phyloP scores from a whole-genome alignment of 2,888 invertebrate species.

The Scaptomyza tumidula region DNA sequence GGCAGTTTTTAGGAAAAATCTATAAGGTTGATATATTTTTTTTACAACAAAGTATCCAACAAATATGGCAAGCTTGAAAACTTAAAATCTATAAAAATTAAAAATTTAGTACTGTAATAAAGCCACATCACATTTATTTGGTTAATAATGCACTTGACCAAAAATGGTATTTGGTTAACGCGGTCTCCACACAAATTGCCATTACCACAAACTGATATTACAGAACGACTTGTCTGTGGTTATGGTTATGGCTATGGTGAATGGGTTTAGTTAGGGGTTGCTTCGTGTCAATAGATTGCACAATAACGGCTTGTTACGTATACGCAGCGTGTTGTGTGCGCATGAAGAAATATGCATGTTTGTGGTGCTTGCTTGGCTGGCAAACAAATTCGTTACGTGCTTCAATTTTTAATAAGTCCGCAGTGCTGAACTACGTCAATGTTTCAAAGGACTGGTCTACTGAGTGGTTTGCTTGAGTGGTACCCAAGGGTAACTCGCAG shows the following conservation, averaged over 20 bases:
- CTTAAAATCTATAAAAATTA: background rate
- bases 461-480: background rate
- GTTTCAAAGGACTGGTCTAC: background rate
- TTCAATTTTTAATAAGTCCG: conserved; percentile 55
- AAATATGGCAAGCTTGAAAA: too few species aligned
- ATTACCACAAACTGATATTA: conserved; percentile 40
- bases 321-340: conserved; percentile 42
- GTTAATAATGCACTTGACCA: conserved; percentile 46
- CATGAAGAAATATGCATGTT: conserved; percentile 14
- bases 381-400: conserved; percentile 56
- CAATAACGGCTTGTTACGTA: conserved; percentile 45
- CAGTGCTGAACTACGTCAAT: conserved; percentile 18
- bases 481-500: background rate
- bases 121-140: background rate
- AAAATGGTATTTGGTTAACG: conserved; percentile 5
- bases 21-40: too few species aligned
- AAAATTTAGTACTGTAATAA: background rate
- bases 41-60: too few species aligned
- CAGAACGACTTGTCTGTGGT: conserved; percentile 26
- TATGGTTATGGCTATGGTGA: conserved; percentile 19
- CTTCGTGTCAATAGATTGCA: conserved; percentile 50
- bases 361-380: conserved; percentile 14
- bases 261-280: conserved; percentile 10
- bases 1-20: too few species aligned
- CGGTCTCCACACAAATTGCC: conserved; percentile 28